A percentile compares a stretch with the other conserved stretches of the same genome.
These are phyloP conservation scores for Theristicus caerulescens DNA, from an alignment of 2,113 vertebrate genomes.

Conservation along the genomic window DNA sequence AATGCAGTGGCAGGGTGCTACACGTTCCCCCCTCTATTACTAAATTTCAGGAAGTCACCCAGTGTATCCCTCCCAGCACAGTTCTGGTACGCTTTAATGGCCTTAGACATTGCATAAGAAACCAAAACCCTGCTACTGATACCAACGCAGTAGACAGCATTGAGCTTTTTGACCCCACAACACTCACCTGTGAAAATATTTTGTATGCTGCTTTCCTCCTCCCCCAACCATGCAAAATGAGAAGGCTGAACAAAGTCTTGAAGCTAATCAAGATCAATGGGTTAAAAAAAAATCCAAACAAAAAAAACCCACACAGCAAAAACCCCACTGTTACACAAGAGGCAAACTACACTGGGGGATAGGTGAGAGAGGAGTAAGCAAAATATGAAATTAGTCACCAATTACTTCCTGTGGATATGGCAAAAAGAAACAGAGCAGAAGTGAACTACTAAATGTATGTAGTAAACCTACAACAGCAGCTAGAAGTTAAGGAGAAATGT, in stretches of 20 bases:
- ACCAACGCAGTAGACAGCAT: too few species aligned
- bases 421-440: not conserved
- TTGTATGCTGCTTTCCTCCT: not conserved
- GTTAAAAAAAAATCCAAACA: not conserved
- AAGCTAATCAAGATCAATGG: not conserved
- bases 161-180: not conserved
- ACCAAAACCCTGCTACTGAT: not conserved
- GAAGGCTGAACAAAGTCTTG: not conserved
- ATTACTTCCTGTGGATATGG: not conserved
- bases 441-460: not conserved
- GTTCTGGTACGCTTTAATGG: not conserved
- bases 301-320: not conserved
- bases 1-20: not conserved
- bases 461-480: not conserved
- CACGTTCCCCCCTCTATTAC: not conserved
- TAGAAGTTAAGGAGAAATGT: not conserved
- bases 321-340: not conserved
- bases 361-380: not conserved
- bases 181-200: not conserved
- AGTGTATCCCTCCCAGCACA: not conserved
- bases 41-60: not conserved
- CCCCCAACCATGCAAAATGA: not conserved
- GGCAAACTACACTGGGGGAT: not conserved
- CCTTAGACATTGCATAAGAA: not conserved
- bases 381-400: not conserved